Percentiles rank a stretch among this genome's conserved stretches.
Conservation (phyloP, 2,113 vertebrate species). For the Hippocampus zosterae region DNA sequence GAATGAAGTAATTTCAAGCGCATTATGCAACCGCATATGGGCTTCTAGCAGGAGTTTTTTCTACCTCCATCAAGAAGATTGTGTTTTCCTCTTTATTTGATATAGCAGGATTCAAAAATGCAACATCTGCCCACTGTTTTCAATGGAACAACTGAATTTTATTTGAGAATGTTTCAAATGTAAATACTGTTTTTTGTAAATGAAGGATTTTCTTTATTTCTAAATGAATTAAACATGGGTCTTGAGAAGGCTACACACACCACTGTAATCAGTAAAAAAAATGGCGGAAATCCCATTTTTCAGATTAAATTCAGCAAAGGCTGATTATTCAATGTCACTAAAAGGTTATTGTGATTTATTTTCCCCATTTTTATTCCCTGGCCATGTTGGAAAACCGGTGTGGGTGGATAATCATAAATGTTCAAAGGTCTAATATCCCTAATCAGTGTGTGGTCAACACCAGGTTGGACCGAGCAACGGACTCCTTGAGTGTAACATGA, state of each 20-base stretch:
- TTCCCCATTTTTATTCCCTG: not conserved
- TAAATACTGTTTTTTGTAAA: not conserved
- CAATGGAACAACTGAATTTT: too few relatives aligned
- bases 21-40: too few relatives aligned
- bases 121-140: too few relatives aligned
- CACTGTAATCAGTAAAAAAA: not conserved
- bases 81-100: too few relatives aligned
- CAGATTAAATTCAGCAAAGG: not conserved
- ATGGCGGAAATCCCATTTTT: not conserved
- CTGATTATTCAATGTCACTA: not conserved
- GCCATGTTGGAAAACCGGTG: not conserved
- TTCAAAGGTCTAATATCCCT: not conserved
- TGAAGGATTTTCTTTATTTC: not conserved
- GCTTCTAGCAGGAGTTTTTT: not conserved
- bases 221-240: not conserved
- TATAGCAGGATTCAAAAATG: too few relatives aligned
- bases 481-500: not conserved
- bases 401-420: not conserved
- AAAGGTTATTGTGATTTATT: not conserved
- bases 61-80: too few relatives aligned
- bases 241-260: not conserved
- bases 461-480: too few relatives aligned
- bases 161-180: too few relatives aligned
- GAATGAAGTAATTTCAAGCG: too few relatives aligned
- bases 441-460: not conserved